Evolutionary conservation across 2,113 vertebrate genomes (phyloP).

Genomic region (Laticauda laticaudata): DNA sequence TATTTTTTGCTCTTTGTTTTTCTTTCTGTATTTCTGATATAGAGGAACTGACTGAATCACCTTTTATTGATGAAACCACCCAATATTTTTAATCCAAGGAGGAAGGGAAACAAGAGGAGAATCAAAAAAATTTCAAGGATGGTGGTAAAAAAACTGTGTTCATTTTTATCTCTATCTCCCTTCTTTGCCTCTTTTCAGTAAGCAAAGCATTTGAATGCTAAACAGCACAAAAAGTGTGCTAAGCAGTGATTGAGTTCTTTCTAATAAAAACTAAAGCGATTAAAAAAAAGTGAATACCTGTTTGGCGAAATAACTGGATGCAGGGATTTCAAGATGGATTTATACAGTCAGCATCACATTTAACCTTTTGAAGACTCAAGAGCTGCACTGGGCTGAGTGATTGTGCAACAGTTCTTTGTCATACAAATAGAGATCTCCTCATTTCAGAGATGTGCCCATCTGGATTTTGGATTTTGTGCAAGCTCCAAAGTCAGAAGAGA

Average conservation of each 20-base stretch:
- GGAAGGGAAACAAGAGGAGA: slow-evolving; percentile 29
- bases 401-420: not conserved
- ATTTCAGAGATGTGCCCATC: not conserved
- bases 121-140: slow-evolving; percentile 48
- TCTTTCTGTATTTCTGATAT: slow-evolving; percentile 22
- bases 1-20: not conserved
- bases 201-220: slow-evolving; percentile 37
- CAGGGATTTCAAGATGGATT: not conserved
- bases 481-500: not conserved
- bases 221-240: not conserved
- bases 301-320: not conserved
- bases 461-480: not conserved
- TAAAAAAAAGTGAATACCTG: not conserved
- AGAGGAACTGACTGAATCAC: slow-evolving; percentile 18
- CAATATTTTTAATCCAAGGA: slow-evolving; percentile 39
- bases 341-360: not conserved
- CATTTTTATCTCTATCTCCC: not conserved
- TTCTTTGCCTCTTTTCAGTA: slow-evolving; percentile 15
- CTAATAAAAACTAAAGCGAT: slow-evolving; percentile 35
- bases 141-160: slow-evolving; percentile 1
- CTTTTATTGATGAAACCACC: slow-evolving; percentile 49
- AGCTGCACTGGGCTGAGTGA: not conserved
- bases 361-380: not conserved
- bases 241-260: slow-evolving; percentile 4
- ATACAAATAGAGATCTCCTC: not conserved